Evolutionary conservation across 2,888 invertebrate genomes (phyloP).

Genomic region (Cantharis rustica): DNA sequence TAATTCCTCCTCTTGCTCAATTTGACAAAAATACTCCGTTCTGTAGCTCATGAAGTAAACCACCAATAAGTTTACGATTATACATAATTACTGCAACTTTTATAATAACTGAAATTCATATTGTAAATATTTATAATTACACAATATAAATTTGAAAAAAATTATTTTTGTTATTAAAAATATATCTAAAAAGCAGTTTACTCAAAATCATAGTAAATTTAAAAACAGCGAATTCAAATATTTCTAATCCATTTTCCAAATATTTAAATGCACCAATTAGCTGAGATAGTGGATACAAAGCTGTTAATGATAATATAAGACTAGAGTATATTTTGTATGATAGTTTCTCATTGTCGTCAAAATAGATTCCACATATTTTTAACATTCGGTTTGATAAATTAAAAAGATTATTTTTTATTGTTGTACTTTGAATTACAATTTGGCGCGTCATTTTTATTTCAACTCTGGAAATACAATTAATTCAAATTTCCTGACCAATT

Average conservation of each 20-base stretch:
- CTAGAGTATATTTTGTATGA: constrained; percentile 19
- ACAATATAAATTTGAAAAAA: neutral
- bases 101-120: constrained; percentile 23
- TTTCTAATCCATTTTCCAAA: constrained; percentile 17
- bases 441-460: neutral
- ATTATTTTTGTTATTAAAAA: no score
- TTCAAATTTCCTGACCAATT: neutral
- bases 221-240: constrained; percentile 22
- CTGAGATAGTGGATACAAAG: constrained; percentile 24
- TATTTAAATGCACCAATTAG: constrained; percentile 20
- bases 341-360: constrained; percentile 7
- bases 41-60: constrained; percentile 16
- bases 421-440: neutral
- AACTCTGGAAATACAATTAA: neutral
- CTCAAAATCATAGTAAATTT: constrained; percentile 18
- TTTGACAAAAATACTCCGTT: constrained; percentile 25
- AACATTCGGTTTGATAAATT: constrained; percentile 13
- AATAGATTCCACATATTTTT: constrained; percentile 23
- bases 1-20: constrained; percentile 15
- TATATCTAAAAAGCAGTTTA: neutral
- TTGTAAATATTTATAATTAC: neutral
- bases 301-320: constrained; percentile 9
- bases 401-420: constrained; percentile 9
- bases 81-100: constrained; percentile 24
- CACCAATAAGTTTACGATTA: constrained; percentile 17